Evolutionary conservation across 2,888 invertebrate species (phyloP).

Genomic region (Gymnosoma rotundatum): DNA sequence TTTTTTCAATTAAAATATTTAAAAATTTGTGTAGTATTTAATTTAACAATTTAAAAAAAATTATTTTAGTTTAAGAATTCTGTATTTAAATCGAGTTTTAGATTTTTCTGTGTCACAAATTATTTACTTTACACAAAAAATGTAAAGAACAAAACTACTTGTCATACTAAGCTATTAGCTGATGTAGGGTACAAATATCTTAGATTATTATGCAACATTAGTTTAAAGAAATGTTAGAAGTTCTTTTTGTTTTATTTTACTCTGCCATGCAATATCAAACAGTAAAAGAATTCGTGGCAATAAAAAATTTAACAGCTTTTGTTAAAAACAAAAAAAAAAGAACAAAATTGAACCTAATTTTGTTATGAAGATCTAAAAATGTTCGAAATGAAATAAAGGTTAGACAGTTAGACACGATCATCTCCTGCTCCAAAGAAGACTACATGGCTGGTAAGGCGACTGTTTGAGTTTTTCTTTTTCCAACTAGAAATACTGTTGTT

Average conservation of each 20-base stretch:
- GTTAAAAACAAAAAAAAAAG: background rate
- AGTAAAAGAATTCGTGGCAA: constrained; percentile 69
- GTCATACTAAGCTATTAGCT: background rate
- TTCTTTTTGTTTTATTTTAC: constrained; percentile 45
- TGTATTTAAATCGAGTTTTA: too few species aligned
- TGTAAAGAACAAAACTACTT: too few species aligned
- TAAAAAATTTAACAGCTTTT: constrained; percentile 64
- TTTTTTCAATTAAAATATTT: too few species aligned
- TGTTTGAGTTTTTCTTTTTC: constrained; percentile 13
- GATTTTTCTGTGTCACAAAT: too few species aligned
- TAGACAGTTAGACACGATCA: constrained; percentile 71
- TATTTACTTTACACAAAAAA: too few species aligned
- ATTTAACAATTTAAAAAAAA: too few species aligned
- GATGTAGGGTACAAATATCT: constrained; percentile 47
- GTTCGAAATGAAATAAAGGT: constrained; percentile 61
- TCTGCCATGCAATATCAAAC: constrained; percentile 20
- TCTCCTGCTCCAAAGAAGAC: constrained; percentile 40
- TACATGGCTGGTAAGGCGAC: constrained; percentile 6
- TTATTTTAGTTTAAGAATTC: too few species aligned
- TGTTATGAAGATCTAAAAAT: constrained; percentile 56
- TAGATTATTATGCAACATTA: constrained; percentile 66
- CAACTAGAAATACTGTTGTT: constrained; percentile 50
- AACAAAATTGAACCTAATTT: constrained; percentile 48
- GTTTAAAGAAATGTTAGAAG: constrained; percentile 54
- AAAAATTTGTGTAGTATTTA: too few species aligned